Base-by-base conservation (phyloP, 2,113 vertebrate species). In the Aplodontia rufa region DNA sequence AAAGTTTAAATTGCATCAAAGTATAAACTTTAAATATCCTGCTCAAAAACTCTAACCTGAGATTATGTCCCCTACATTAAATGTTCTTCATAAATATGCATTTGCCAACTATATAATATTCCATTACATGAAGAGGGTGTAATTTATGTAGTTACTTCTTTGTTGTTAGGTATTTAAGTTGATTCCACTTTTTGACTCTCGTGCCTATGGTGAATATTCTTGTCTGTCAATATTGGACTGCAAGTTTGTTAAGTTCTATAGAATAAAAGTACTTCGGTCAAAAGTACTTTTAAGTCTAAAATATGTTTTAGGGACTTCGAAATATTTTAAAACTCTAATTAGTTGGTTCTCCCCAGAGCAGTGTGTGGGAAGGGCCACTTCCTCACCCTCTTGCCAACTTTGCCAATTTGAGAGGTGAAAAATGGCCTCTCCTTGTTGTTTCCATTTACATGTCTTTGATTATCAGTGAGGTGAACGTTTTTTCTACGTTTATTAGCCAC, bases 401-500 rank as follows among this genome's bases (percentile, higher is more conserved):
- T 58, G 74, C 93, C 93, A 74, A 32, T 89, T 79, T 95, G 89
- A 83, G n/a, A 92, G 89, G 95, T 96, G 94, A 93, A 96, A 85
- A 95, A 85, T 3, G 45, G 53, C 78, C 49, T 82, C 3, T 5
- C 60, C 75, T 68, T 16, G 75, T 64, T 40, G 30, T 37, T 80
- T 84, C n/a, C 74, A 96, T 96, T 95, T 97, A 64, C 94, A 87
- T 96, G 55, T 20, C 94, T 97, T 97, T 97, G 97, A 96, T 96
- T 95, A 40, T 85, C 35, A 55, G 42, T 0, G n/a, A 82, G 53
- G 37, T 69, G 68, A 69, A 64, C 69, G 37, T 86, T 96, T 95
- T 90, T 80, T 76, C 74, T 11, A 8, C 26, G 10, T 88, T 95
- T 78, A 92, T 84, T 32, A 86, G 30, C 55, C 74, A 26, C 72